Conservation (phyloP, 2,797 vertebrate species). For the Paguma larvata region DNA sequence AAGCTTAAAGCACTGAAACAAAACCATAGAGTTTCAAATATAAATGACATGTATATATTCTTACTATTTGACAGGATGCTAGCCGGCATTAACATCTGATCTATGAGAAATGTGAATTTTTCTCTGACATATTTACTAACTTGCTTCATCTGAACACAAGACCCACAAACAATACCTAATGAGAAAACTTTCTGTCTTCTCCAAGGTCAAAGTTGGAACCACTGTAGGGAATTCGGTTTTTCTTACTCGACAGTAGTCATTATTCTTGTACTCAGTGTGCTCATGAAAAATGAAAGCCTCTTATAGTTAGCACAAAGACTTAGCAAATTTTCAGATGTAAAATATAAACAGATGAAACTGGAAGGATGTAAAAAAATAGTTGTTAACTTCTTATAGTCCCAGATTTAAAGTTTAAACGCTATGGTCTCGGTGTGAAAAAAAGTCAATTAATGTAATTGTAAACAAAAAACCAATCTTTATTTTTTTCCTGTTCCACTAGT, state of each 20-base stretch:
- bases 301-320: not conserved
- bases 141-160: slow-evolving; percentile 62
- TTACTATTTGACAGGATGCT: slow-evolving; percentile 79
- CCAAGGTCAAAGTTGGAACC: slow-evolving; percentile 33
- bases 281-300: not conserved
- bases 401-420: not conserved
- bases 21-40: slow-evolving; percentile 74
- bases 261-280: not conserved
- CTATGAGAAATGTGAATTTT: slow-evolving; percentile 74
- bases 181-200: slow-evolving; percentile 68
- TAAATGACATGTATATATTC: slow-evolving; percentile 27
- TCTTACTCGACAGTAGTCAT: not conserved
- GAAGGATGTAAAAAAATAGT: not conserved
- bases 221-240: slow-evolving; percentile 19
- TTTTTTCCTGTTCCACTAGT: not conserved
- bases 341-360: not conserved
- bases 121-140: slow-evolving; percentile 65
- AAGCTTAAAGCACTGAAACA: slow-evolving; percentile 74
- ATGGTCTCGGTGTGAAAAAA: slow-evolving; percentile 12
- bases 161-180: slow-evolving; percentile 52
- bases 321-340: not conserved
- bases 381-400: not conserved
- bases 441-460: not conserved
- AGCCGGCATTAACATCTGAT: slow-evolving; percentile 66
- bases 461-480: not conserved